phyloP scores from a whole-genome alignment of 2,888 invertebrate genomes.

The Thumatha senex region DNA sequence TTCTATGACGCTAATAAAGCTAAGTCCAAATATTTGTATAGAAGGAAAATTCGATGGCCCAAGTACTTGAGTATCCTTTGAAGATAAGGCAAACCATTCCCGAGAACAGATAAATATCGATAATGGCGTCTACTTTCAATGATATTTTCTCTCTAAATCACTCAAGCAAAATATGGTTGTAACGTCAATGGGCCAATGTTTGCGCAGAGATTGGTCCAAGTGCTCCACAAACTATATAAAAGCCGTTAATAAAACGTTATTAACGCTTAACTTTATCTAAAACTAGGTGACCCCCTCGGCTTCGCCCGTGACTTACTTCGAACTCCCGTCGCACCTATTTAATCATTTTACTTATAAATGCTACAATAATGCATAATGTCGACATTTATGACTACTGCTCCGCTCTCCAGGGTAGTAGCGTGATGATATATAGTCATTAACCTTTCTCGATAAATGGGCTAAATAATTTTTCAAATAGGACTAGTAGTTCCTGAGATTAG shows the following conservation, averaged over 20 bases:
- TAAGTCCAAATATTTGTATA: background rate
- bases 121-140: background rate
- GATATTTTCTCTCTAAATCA: background rate
- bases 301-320: no score
- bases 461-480: no score
- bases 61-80: background rate
- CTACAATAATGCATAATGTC: no score
- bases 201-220: conserved; percentile 3
- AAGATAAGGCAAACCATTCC: background rate
- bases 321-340: no score
- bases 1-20: no score
- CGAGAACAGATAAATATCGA: background rate
- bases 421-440: no score
- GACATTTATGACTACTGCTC: no score
- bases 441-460: no score
- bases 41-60: background rate
- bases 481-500: no score
- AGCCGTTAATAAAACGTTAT: conserved; percentile 12
- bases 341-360: no score
- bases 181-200: conserved; percentile 4
- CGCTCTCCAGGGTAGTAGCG: no score
- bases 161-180: background rate
- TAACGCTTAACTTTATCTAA: conserved; percentile 9
- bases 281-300: no score
- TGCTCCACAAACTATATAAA: conserved; percentile 10